Evolutionary conservation across 2,888 invertebrate genomes (phyloP).

Genomic region (Agrochola macilenta): DNA sequence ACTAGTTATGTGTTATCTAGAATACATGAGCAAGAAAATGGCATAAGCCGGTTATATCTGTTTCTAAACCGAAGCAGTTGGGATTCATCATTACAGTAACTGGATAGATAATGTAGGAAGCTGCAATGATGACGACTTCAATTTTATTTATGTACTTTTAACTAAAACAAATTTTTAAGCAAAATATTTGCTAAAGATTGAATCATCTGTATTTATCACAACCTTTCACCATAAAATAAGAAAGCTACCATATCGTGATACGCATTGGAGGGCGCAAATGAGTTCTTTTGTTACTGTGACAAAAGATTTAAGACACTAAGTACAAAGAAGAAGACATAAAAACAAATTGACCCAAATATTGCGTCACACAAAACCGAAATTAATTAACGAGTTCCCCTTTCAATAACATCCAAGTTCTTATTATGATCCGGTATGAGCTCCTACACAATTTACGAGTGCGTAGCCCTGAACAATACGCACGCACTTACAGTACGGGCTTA

Average conservation of each 20-base stretch:
- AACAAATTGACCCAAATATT: slow-evolving; percentile 18
- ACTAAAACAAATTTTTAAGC: too few species aligned
- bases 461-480: slow-evolving; percentile 54
- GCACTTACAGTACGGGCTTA: slow-evolving; percentile 42
- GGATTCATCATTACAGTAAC: not conserved
- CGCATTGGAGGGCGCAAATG: not conserved
- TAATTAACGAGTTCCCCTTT: slow-evolving; percentile 33
- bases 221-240: too few species aligned
- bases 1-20: not conserved
- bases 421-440: slow-evolving; percentile 45
- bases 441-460: slow-evolving; percentile 36
- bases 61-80: not conserved
- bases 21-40: not conserved
- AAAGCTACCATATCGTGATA: not conserved
- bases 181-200: too few species aligned
- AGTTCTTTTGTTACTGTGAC: not conserved
- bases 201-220: too few species aligned
- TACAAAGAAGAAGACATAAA: not conserved
- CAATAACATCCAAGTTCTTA: slow-evolving; percentile 36
- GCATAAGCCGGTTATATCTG: not conserved
- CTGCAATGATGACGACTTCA: too few species aligned
- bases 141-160: too few species aligned
- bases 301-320: slow-evolving; percentile 13
- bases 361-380: slow-evolving; percentile 7
- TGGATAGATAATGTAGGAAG: not conserved